A percentile compares a stretch with the other conserved stretches of the same genome.
phyloP scores from a whole-genome alignment of 2,888 invertebrate genomes.

The Odontomyia ornata region DNA sequence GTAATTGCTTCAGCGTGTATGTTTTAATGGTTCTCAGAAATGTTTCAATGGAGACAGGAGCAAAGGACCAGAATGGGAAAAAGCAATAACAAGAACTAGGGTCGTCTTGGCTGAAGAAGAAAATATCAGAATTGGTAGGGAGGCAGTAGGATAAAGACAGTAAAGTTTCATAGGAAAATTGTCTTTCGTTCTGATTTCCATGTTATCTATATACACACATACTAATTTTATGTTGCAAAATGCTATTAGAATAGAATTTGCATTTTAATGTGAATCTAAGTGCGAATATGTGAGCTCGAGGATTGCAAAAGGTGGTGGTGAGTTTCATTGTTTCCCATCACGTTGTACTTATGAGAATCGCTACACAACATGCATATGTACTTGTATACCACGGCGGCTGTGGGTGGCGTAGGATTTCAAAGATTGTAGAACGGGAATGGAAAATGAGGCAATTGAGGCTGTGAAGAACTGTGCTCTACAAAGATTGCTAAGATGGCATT shows the following conservation, averaged over 20 bases:
- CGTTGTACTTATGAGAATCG: neutral
- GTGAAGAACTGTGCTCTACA: neutral
- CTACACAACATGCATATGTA: neutral
- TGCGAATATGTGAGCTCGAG: slow-evolving; percentile 8
- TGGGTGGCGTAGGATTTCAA: neutral
- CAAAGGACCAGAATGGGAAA: too few species aligned
- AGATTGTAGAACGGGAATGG: neutral
- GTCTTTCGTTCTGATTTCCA: slow-evolving; percentile 39
- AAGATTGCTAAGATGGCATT: neutral
- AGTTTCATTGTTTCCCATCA: neutral
- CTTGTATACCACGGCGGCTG: neutral
- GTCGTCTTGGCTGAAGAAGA: too few species aligned
- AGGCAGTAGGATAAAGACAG: neutral
- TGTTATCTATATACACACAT: slow-evolving; percentile 31
- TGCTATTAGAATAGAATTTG: slow-evolving; percentile 30
- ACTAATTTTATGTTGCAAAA: slow-evolving; percentile 37
- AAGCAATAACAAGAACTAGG: too few species aligned
- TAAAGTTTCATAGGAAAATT: neutral
- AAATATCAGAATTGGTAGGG: neutral
- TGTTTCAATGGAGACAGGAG: too few species aligned
- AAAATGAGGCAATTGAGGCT: neutral
- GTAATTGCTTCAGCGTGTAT: neutral
- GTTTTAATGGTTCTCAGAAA: neutral
- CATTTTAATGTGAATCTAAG: slow-evolving; percentile 33
- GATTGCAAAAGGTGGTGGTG: neutral